A percentile compares a stretch with the other conserved stretches of the same genome.
These are phyloP conservation scores for Thereuonema tuberculata DNA, from an alignment of 1,140 invertebrate genomes.

Conservation along the genomic window DNA sequence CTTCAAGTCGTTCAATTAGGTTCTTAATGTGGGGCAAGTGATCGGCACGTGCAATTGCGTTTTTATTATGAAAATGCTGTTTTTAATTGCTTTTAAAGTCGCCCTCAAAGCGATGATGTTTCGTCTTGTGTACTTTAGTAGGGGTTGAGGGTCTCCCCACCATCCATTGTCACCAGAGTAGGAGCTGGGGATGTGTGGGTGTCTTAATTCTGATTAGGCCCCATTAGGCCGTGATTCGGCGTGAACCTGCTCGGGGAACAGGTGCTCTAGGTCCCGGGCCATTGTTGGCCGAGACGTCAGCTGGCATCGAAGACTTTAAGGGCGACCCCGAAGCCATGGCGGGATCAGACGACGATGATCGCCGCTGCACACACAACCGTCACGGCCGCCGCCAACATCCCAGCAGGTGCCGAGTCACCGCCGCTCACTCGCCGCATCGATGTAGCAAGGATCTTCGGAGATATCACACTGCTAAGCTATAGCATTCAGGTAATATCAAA, in stretches of 20 bases:
- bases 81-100: too few relatives aligned
- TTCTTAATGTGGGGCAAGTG: too few relatives aligned
- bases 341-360: not conserved
- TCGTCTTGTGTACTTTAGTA: too few relatives aligned
- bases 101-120: too few relatives aligned
- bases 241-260: not conserved
- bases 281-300: not conserved
- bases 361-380: not conserved
- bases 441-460: not conserved
- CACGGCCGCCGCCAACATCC: not conserved
- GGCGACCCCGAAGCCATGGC: not conserved
- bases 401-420: not conserved
- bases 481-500: not conserved
- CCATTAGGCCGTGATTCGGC: constrained; percentile 1
- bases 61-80: too few relatives aligned
- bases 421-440: not conserved
- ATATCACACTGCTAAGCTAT: not conserved
- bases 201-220: not conserved
- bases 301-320: not conserved
- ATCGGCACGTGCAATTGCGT: too few relatives aligned
- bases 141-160: too few relatives aligned
- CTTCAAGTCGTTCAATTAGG: too few relatives aligned
- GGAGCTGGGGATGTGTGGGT: too few relatives aligned
- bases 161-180: too few relatives aligned
- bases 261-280: not conserved